Conservation (phyloP, 2,113 vertebrate genomes). For the Caloenas nicobarica region DNA sequence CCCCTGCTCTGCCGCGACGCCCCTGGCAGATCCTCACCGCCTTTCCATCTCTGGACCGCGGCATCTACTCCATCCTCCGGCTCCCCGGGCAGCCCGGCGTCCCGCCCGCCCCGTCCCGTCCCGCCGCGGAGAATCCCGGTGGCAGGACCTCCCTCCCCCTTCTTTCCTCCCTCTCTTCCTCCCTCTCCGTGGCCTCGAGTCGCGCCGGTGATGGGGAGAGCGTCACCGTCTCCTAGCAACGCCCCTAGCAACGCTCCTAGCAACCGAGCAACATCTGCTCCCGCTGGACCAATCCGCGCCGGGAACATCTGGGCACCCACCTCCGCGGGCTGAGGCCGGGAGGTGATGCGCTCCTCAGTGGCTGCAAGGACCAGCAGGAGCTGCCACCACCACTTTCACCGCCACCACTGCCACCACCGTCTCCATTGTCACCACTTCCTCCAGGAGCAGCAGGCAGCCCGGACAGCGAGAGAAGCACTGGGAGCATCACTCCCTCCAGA, state of each 20-base stretch:
- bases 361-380: conserved; percentile 61
- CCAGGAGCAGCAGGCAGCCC: background rate
- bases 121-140: background rate
- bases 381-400: background rate
- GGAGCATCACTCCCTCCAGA: background rate
- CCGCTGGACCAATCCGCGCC: conserved; percentile 84
- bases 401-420: background rate
- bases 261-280: conserved; percentile 91
- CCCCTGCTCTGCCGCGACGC: background rate
- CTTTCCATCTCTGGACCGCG: background rate
- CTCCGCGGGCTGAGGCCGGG: conserved; percentile 65
- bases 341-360: conserved; percentile 62
- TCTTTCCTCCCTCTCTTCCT: background rate
- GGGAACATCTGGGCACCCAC: conserved; percentile 75
- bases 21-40: background rate
- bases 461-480: background rate
- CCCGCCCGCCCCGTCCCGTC: background rate
- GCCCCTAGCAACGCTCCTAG: conserved; percentile 94
- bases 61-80: background rate
- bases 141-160: background rate
- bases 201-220: conserved; percentile 70
- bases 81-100: background rate
- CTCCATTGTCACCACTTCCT: background rate
- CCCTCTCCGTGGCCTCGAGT: conserved; percentile 55
- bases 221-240: conserved; percentile 82